A percentile compares a stretch with the other conserved stretches of the same genome.
phyloP scores from a whole-genome alignment of 1,140 invertebrate genomes.

The Proales similis region DNA sequence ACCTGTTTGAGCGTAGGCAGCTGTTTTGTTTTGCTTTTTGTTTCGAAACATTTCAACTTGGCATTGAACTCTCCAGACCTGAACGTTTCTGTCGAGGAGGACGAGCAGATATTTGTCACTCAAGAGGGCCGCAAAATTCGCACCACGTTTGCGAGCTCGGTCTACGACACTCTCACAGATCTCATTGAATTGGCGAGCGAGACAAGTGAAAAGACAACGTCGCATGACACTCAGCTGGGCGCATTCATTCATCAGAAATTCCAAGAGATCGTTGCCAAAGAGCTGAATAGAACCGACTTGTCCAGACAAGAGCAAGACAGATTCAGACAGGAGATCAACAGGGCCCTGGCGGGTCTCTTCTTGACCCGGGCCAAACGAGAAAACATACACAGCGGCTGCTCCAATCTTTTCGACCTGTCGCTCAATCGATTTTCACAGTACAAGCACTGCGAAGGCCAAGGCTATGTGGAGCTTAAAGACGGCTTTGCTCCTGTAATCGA shows the following conservation, averaged over 20 bases:
- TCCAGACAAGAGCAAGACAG: constrained; percentile 8
- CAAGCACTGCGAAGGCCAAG: constrained; percentile 25
- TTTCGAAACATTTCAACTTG: neutral
- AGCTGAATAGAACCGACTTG: constrained; percentile 21
- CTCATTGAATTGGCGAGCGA: too few species aligned
- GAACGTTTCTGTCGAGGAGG: neutral
- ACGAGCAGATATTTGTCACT: constrained; percentile 7
- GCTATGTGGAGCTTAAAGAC: constrained; percentile 28
- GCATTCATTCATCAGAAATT: constrained; percentile 34
- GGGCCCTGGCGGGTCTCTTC: constrained; percentile 11
- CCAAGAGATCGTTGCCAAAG: constrained; percentile 17
- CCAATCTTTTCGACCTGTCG: constrained; percentile 32
- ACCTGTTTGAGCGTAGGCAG: constrained; percentile 9
- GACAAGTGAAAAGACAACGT: too few species aligned
- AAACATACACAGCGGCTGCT: constrained; percentile 31
- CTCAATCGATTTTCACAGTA: constrained; percentile 22
- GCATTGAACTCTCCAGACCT: neutral
- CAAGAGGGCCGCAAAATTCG: constrained; percentile 33
- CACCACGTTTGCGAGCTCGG: constrained; percentile 12
- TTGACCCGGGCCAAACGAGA: constrained; percentile 1
- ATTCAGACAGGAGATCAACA: constrained; percentile 10
- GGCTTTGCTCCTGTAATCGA: constrained; percentile 26
- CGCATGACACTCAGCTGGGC: constrained; percentile 15
- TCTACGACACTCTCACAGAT: constrained; percentile 16
- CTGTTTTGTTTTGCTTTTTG: too few species aligned